These are phyloP conservation scores for Malacoctenus gilli DNA, from an alignment of 2,797 vertebrate species.

Conservation along the genomic window DNA sequence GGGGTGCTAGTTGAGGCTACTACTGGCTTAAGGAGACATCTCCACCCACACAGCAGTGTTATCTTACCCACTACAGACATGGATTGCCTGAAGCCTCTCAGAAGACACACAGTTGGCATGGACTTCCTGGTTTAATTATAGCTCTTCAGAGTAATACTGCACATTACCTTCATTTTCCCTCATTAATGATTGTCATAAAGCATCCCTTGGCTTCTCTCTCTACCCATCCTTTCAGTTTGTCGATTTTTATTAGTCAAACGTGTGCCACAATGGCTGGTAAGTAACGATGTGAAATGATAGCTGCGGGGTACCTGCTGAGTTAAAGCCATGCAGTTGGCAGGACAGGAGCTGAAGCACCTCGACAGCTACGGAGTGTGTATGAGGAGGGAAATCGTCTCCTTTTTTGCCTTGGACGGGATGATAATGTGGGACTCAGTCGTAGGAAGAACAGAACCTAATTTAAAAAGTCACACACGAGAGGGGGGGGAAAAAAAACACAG, in stretches of 20 bases:
- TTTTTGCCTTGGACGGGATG: conserved; percentile 1
- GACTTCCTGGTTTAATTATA: conserved; percentile 73
- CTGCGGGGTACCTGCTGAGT: conserved; percentile 59
- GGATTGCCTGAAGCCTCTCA: conserved; percentile 60
- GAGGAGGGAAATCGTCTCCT: conserved; percentile 15
- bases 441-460: conserved; percentile 18
- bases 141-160: conserved; percentile 64
- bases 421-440: conserved; percentile 33
- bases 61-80: conserved; percentile 73
- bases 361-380: conserved; percentile 52
- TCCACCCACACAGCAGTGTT: conserved; percentile 68
- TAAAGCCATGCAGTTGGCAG: conserved; percentile 49
- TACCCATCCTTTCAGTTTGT: conserved; percentile 47
- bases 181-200: conserved; percentile 67
- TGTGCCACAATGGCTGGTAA: conserved; percentile 48
- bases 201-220: conserved; percentile 40
- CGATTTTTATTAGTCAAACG: conserved; percentile 67
- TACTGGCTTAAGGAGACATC: conserved; percentile 56
- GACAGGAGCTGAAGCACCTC: conserved; percentile 47
- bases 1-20: conserved; percentile 53
- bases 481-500: conserved; percentile 10
- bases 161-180: conserved; percentile 62
- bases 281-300: conserved; percentile 61
- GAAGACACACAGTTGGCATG: conserved; percentile 68
- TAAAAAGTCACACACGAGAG: conserved; percentile 15